Evolutionary conservation across 2,113 vertebrate genomes (phyloP).

Genomic region (Eleginops maclovinus): DNA sequence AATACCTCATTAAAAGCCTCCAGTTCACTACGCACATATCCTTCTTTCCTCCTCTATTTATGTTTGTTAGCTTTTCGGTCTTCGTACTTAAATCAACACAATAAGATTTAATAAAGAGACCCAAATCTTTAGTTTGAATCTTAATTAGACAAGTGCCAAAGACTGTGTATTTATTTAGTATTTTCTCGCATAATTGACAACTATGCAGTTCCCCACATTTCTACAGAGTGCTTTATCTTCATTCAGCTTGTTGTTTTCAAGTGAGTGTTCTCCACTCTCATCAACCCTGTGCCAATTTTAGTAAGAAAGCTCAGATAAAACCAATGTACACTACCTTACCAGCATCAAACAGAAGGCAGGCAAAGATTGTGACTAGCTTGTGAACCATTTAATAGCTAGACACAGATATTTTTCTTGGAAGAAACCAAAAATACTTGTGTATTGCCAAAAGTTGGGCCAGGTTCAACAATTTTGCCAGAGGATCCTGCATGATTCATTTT

Average conservation of each 20-base stretch:
- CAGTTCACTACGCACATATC: background rate
- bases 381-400: too few species aligned
- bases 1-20: background rate
- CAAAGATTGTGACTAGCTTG: background rate
- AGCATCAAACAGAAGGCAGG: background rate
- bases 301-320: background rate
- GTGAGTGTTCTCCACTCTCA: background rate
- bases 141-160: background rate
- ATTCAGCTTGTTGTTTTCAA: background rate
- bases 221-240: background rate
- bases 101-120: background rate
- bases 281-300: background rate
- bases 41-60: background rate
- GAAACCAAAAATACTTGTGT: background rate
- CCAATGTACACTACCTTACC: too few species aligned
- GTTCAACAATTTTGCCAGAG: background rate
- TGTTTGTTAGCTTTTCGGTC: background rate
- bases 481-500: background rate
- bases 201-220: background rate
- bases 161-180: background rate
- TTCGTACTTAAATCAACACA: conserved; percentile 3
- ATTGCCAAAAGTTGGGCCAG: background rate
- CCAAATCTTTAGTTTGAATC: background rate
- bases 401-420: background rate
- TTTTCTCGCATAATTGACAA: background rate